A percentile compares a stretch with the other conserved stretches of the same genome.
Conservation (phyloP, 2,888 invertebrate genomes). For the Hoplodrina ambigua region DNA sequence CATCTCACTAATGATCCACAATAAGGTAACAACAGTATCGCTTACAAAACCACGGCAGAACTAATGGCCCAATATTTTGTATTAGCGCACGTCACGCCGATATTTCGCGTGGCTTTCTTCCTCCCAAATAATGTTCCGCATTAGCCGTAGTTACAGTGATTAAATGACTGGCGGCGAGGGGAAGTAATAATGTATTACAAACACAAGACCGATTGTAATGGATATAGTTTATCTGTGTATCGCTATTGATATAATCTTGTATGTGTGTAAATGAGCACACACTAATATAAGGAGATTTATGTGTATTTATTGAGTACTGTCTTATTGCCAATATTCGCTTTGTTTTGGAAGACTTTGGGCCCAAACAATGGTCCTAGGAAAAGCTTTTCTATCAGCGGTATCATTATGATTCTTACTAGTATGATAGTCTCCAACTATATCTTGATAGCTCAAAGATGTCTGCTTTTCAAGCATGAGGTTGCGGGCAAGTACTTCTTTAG, state of each 20-base stretch:
- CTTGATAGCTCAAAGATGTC: too few relatives aligned
- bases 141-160: conserved; percentile 89
- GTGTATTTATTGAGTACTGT: conserved; percentile 31
- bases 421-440: not conserved
- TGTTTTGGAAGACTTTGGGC: conserved; percentile 21
- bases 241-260: conserved; percentile 18
- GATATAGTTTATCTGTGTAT: conserved; percentile 47
- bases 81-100: conserved; percentile 80
- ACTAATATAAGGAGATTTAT: conserved; percentile 43
- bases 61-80: conserved; percentile 80
- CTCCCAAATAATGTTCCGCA: conserved; percentile 85
- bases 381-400: not conserved
- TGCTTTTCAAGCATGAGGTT: too few relatives aligned
- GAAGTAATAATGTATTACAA: conserved; percentile 80
- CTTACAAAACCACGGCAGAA: conserved; percentile 51
- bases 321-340: conserved; percentile 47
- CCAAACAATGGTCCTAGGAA: conserved; percentile 9
- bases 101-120: conserved; percentile 84
- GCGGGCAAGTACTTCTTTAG: too few relatives aligned
- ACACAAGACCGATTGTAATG: conserved; percentile 70
- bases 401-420: not conserved
- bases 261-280: conserved; percentile 22
- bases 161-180: conserved; percentile 82
- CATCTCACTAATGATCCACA: conserved; percentile 36
- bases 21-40: conserved; percentile 38